Percentiles rank a stretch among this genome's conserved stretches.
Conservation (phyloP, 1,140 invertebrate genomes). For the Dermatophagoides farinae region DNA sequence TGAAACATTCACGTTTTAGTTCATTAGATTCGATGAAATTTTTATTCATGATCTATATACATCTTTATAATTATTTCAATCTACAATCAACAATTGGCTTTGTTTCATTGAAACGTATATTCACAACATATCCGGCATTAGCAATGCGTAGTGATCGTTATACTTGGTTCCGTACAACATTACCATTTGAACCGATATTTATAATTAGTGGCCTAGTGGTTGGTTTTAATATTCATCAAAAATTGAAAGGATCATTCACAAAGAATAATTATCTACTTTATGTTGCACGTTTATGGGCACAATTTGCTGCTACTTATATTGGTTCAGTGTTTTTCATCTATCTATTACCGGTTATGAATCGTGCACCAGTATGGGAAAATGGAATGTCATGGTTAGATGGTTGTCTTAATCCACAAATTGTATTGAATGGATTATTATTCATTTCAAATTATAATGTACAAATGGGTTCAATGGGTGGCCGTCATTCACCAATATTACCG, state of each 20-base stretch:
- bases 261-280: conserved; percentile 13
- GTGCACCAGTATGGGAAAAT: conserved; percentile 6
- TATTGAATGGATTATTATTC: conserved; percentile 9
- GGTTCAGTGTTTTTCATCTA: conserved; percentile 11
- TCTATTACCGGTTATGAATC: not conserved
- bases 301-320: not conserved
- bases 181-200: conserved; percentile 7
- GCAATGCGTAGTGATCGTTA: not conserved
- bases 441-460: conserved; percentile 10
- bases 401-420: conserved; percentile 1
- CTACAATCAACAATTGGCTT: not conserved
- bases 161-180: not conserved
- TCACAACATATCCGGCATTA: conserved; percentile 1
- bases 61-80: conserved; percentile 8
- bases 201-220: conserved; percentile 2
- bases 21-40: conserved; percentile 7
- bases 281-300: not conserved
- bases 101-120: conserved; percentile 7
- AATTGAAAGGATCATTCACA: not conserved
- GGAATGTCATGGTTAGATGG: conserved; percentile 1
- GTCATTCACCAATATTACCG: not conserved
- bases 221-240: not conserved
- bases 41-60: not conserved
- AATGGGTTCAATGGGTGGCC: not conserved
- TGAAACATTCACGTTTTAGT: not conserved